Evolutionary conservation across 1,140 invertebrate genomes (phyloP), one percentile per base, ranked within the genome.

Genomic region (Thrips palmi): DNA sequence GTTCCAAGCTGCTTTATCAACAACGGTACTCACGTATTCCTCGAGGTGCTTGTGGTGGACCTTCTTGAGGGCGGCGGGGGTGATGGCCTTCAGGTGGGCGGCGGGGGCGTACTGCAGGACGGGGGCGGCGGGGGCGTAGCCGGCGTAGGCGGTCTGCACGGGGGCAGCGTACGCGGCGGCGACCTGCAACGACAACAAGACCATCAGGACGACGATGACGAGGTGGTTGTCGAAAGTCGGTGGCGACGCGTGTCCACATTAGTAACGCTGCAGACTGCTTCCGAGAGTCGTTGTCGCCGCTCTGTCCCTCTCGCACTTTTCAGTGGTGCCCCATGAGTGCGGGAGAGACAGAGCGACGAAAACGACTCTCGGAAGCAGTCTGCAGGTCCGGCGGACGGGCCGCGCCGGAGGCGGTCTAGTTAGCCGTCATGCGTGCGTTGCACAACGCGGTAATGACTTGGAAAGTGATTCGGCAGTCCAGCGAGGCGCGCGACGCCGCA

Each of bases 21-120:
- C 11, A 23, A 20, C 21, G 17, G 10, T 39, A 43, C 48, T 47
- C 40, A 50, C 48, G 37, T 48, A 50, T 28, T 48, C 40, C 33
- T 50, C 45, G 21, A 48, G 23, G 20, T 50, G 46, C 7, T 46
- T 41, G 18, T 43, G 20, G 18, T 47, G 41, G 4, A 46, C 42
- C 14, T 39, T 41, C 36, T 49, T 49, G 35, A 23, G 37, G 6
- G 41, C 37, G 24, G 41, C 34, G n/a, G 35, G 23, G 20, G 37
- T 40, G 14, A 25, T 19, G 7, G 30, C 41, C 1, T 29, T 42
- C 2, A 31, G 35, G 10, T 35, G 30, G 12, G 45, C 33, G 12
- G 37, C 25, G 10, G 21, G n/a, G 2, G 36, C 27, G 37, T 37
- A 33, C n/a, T n/a, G n/a, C n/a, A n/a, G n/a, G n/a, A n/a, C 22